phyloP scores from a whole-genome alignment of 1,140 invertebrate species.

The Scaptomyza hsui region DNA sequence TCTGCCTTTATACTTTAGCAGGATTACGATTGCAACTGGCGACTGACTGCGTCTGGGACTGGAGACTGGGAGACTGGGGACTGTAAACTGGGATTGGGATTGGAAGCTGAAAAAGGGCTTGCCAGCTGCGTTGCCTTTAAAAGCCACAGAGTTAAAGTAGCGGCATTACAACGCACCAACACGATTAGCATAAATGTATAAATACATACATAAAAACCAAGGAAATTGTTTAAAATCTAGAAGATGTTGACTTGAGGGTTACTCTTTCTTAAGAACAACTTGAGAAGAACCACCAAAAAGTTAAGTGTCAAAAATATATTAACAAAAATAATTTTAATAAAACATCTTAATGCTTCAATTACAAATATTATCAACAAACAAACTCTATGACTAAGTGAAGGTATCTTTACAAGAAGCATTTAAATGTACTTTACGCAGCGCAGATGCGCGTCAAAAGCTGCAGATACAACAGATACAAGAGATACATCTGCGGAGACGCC shows the following conservation, averaged over 20 bases:
- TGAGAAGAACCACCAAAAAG: no score
- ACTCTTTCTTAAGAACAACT: background rate
- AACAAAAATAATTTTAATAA: no score
- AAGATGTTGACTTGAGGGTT: background rate
- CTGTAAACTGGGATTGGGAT: constrained; percentile 23
- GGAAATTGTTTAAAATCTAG: background rate
- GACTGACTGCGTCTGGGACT: constrained; percentile 20
- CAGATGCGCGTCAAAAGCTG: constrained; percentile 40
- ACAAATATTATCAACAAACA: no score
- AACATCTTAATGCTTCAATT: no score
- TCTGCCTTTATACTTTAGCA: background rate
- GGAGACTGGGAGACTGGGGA: background rate
- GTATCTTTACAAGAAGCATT: constrained; percentile 33
- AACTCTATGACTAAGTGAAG: constrained; percentile 5
- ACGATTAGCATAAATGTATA: constrained; percentile 82
- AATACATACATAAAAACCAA: constrained; percentile 66
- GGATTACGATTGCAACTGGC: constrained; percentile 35
- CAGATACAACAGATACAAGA: constrained; percentile 53
- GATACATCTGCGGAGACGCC: constrained; percentile 30
- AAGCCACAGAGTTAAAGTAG: constrained; percentile 79
- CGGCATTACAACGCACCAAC: constrained; percentile 76
- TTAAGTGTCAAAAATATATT: no score
- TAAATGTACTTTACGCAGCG: constrained; percentile 38
- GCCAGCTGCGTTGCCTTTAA: constrained; percentile 72
- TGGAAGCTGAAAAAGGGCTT: constrained; percentile 43